Evolutionary conservation across 2,888 invertebrate species (phyloP), one percentile per base, ranked within the genome.

Genomic region (Epicampocera succincta): DNA sequence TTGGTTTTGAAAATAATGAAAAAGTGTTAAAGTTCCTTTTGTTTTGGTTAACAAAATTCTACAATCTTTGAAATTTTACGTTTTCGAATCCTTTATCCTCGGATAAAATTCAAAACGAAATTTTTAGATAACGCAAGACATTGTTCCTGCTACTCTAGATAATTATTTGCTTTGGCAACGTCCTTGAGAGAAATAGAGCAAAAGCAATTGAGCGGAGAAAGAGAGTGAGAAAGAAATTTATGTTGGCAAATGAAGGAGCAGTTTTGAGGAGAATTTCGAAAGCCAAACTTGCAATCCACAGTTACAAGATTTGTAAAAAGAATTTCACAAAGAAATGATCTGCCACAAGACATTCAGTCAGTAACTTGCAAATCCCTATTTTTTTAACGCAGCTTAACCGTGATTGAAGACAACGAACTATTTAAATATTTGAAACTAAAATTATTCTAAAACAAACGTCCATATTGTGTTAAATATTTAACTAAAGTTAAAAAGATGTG

Each of bases 271-370:
- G 60, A 63, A 63, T n/a, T 40, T 15, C 19, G 2, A 33, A 40
- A 1, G 8, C n/a, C 0, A 54, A 82, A 72, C 78, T 78, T 78
- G 38, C 21, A 56, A 63, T 81, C 84, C 84, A 83, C 81, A 76
- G 40, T 33, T 54, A 25, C 6, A 38, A 17, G 13, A 71, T 46
- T 50, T 12, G 9, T n/a, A 85, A 85, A 86, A 87, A 85, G 84
- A 87, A 87, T 85, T 78, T 86, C 83, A 85, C 79, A 80, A 73
- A 86, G 78, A 76, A 79, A 68, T 78, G 81, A 77, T 77, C 81
- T 63, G 65, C 54, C 42, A 12, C 44, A 33, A 2, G 25, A 56
- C n/a, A 21, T 38, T 0, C 8, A 33, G 8, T 8, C 11, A 33
- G 19, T 25, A 25, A 40, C 13, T 56, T 44, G 13, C 46, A 3